Base-by-base conservation (phyloP, 1,140 invertebrate species). In the Mamestra configurata region DNA sequence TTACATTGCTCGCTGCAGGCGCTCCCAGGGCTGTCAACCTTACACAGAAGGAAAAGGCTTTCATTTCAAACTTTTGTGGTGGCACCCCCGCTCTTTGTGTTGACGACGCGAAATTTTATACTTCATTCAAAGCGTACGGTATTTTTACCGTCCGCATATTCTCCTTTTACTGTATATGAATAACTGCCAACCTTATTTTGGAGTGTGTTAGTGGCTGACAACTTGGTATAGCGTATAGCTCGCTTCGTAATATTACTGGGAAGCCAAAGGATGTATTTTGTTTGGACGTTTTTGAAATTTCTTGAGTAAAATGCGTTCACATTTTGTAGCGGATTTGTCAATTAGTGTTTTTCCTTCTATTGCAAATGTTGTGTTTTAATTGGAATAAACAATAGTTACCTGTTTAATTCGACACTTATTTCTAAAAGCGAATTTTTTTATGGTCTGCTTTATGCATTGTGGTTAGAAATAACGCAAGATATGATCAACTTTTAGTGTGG, bases 1-100 rank as follows among this genome's bases (percentile, higher is more conserved):
- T 80, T 76, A 80, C 76, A 81, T 81, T 78, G 79, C 73, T 73
- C 40, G 73, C 78, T 82, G 61, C 73, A 72, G 73, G 75, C 79
- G 68, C 66, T 77, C 43, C 53, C 13, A 77, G 73, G 81, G 81
- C 66, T 82, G 81, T 82, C 81, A 82, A 80, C 75, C 68, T 77
- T 55, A 31, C 55, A 75, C 24, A 51, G 73, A 83, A 83, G 64
- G 80, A 80, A 75, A 81, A 79, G 73, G 72, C 75, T 79, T 82
- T 82, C 68, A 80, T 83, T 80, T 77, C 68, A 78, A 83, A 83
- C 79, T 83, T 77, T 77, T 83, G 79, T 71, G 75, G 79, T 49
- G 76, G 55, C 57, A 49, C 64, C 76, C 79, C 51, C 53, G 37
- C 75, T 68, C 78, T 82, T 82, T 82, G 77, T 82, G 70, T 78